Evolutionary conservation across 2,888 invertebrate species (phyloP), one percentile per base, ranked within the genome.

Genomic region (Boloria selene): DNA sequence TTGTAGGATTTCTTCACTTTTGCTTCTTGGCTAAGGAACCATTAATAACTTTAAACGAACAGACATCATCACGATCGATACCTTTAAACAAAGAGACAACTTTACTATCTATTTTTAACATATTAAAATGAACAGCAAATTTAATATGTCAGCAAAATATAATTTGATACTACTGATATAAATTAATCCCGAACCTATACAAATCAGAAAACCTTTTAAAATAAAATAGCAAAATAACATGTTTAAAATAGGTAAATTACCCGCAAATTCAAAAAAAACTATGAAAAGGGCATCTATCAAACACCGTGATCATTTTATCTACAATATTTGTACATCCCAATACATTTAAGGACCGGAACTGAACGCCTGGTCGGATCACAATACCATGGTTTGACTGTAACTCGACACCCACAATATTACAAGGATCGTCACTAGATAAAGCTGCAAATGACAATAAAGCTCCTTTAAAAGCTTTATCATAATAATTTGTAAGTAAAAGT

Each of bases 361-460:
- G 83, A 80, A 83, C 81, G 82, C 77, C 74, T 69, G 69, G 73
- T 69, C 69, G 71, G 64, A 75, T 72, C 74, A 86, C 86, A 89
- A 87, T 84, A 75, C 75, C 72, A 79, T 73, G 85, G 86, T 86
- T 83, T 83, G 81, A 85, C 79, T 86, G 90, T 81, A 90, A 88
- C 80, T 75, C 71, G 77, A 88, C 84, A 88, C 88, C 81, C 79
- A 78, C 81, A 69, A 72, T 73, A 72, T 70, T 69, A 63, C 49
- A 52, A 61, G 51, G 45, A 31, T 53, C 42, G 31, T 59, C 49
- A 17, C 13, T 38, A 47, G 52, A 61, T 62, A 31, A 61, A 61
- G 18, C 61, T 52, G 10, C n/a, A 5, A 45, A 16, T 42, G 22
- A 51, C 44, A 51, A 38, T 49, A 26, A 50, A 0, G 16, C 44